Evolutionary conservation across 2,797 vertebrate species (phyloP).

Genomic region (Tokudaia muenninki): DNA sequence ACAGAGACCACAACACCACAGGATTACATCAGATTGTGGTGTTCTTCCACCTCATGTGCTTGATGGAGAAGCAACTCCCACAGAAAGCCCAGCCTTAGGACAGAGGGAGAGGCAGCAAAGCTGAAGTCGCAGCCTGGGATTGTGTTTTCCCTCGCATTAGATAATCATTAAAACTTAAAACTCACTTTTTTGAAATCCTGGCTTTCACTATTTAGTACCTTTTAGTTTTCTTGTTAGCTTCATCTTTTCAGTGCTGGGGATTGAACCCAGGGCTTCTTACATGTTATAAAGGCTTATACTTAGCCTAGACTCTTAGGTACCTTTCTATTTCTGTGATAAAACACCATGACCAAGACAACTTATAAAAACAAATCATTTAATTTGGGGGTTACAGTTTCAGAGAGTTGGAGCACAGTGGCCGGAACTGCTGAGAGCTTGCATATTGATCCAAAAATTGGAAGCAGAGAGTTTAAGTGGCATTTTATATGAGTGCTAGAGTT

Average conservation of each 20-base stretch:
- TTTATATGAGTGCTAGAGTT: no score
- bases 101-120: neutral
- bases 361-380: neutral
- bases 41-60: neutral
- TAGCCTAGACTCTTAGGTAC: neutral
- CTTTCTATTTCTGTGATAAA: neutral
- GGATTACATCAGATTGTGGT: neutral
- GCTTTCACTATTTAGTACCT: neutral
- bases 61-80: neutral
- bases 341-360: neutral
- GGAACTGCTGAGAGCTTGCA: no score
- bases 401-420: no score
- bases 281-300: neutral
- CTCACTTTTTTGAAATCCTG: neutral
- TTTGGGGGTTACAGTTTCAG: neutral
- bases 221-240: slow-evolving; percentile 11
- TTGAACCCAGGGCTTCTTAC: neutral
- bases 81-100: neutral
- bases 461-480: neutral
- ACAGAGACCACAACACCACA: neutral
- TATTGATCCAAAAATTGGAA: neutral
- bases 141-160: neutral
- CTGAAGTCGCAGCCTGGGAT: neutral
- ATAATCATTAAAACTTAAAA: slow-evolving; percentile 2
- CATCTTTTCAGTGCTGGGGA: neutral